Percentiles rank a stretch among this genome's conserved stretches.
Conservation (phyloP, 2,797 vertebrate genomes). For the Clarias laeviceps region DNA sequence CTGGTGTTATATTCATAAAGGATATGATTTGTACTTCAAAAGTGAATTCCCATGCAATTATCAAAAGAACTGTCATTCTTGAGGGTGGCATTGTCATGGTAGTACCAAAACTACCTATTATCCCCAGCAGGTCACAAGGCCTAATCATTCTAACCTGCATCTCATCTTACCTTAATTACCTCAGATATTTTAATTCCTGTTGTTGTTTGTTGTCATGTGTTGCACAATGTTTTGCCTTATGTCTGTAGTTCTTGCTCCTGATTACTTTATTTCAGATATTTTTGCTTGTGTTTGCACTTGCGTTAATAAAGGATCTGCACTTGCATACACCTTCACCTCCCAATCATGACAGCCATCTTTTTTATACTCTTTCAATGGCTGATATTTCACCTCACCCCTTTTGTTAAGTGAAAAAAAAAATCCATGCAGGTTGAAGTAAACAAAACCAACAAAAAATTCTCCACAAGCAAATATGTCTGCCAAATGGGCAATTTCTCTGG, state of each 20-base stretch:
- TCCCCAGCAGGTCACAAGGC: no score
- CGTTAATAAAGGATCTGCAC: no score
- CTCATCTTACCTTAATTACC: no score
- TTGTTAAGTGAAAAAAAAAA: not conserved
- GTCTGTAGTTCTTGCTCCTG: no score
- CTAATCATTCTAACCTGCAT: no score
- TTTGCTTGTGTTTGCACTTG: no score
- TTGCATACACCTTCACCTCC: no score
- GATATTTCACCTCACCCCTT: conserved; percentile 21
- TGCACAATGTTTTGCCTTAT: no score
- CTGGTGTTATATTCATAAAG: conserved; percentile 25
- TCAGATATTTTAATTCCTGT: no score
- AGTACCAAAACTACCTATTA: no score
- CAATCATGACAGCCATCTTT: not conserved
- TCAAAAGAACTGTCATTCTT: conserved; percentile 26
- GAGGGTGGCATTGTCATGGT: not conserved
- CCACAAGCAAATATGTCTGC: conserved; percentile 12
- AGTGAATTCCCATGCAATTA: not conserved
- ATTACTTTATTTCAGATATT: no score
- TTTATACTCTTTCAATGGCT: not conserved
- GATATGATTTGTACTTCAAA: conserved; percentile 2
- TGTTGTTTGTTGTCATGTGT: no score
- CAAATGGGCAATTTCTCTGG: conserved; percentile 11
- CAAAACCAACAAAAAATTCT: conserved; percentile 12
- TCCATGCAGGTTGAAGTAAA: not conserved